Evolutionary conservation across 2,113 vertebrate species (phyloP).

Genomic region (Laticauda laticaudata): DNA sequence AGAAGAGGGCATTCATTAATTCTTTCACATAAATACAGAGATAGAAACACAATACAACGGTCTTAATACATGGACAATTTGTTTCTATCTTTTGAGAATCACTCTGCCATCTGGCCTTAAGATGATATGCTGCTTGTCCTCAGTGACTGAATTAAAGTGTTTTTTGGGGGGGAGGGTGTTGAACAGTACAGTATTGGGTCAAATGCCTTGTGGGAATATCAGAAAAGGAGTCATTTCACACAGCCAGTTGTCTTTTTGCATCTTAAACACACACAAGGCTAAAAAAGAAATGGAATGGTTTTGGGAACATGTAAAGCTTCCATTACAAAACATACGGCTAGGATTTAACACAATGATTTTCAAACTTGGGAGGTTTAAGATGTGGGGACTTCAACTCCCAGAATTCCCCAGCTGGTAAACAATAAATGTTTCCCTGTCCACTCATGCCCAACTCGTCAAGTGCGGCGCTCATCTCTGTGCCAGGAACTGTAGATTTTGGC

Average conservation of each 20-base stretch:
- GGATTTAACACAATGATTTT: neutral
- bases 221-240: neutral
- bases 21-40: neutral
- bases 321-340: neutral
- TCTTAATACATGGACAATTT: neutral
- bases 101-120: neutral
- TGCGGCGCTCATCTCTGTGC: neutral
- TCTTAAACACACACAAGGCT: neutral
- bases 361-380: neutral
- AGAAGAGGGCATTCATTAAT: neutral
- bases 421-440: no score
- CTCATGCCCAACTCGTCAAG: no score
- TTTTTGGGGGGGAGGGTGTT: neutral
- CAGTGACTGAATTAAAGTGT: neutral
- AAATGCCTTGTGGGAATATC: neutral
- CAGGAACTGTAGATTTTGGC: neutral
- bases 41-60: neutral
- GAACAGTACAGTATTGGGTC: neutral
- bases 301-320: neutral
- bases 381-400: neutral
- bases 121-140: neutral
- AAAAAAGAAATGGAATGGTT: neutral
- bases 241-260: neutral
- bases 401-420: neutral
- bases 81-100: neutral